Evolutionary conservation across 2,113 vertebrate genomes (phyloP).

Genomic region (Paratilapia polleni): DNA sequence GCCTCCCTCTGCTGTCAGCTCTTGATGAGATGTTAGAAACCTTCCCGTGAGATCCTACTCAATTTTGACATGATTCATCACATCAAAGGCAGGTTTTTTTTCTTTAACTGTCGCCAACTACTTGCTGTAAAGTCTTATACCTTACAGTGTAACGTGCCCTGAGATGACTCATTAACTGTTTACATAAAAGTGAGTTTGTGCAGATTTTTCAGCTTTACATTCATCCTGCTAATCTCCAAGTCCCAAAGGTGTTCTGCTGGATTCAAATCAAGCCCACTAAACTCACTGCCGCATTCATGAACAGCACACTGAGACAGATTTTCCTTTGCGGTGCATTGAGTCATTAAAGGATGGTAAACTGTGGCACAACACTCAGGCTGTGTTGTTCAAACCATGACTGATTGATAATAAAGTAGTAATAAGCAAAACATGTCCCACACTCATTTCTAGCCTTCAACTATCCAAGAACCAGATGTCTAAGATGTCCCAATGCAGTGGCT

Average conservation of each 20-base stretch:
- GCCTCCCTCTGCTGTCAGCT: constrained; percentile 10
- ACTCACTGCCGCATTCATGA: not conserved
- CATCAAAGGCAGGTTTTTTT: not conserved
- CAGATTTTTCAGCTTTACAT: not conserved
- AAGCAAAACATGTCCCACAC: too few species aligned
- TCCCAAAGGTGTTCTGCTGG: not conserved
- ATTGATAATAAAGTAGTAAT: too few species aligned
- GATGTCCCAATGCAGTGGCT: not conserved
- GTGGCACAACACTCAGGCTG: not conserved
- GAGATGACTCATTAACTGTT: not conserved
- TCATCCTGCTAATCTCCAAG: not conserved
- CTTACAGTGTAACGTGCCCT: not conserved
- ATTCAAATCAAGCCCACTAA: not conserved
- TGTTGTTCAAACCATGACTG: not conserved
- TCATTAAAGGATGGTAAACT: not conserved
- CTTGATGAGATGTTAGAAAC: not conserved
- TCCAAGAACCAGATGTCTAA: not conserved
- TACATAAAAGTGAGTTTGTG: not conserved
- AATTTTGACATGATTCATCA: not conserved
- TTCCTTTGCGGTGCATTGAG: not conserved
- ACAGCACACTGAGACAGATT: not conserved
- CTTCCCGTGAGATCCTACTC: not conserved
- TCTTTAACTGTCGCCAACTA: not conserved
- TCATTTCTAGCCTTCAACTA: not conserved
- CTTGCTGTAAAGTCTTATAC: not conserved